Percentiles rank a stretch among this genome's conserved stretches.
Evolutionary conservation across 2,113 vertebrate genomes (phyloP).

Genomic region (Procapra przewalskii): DNA sequence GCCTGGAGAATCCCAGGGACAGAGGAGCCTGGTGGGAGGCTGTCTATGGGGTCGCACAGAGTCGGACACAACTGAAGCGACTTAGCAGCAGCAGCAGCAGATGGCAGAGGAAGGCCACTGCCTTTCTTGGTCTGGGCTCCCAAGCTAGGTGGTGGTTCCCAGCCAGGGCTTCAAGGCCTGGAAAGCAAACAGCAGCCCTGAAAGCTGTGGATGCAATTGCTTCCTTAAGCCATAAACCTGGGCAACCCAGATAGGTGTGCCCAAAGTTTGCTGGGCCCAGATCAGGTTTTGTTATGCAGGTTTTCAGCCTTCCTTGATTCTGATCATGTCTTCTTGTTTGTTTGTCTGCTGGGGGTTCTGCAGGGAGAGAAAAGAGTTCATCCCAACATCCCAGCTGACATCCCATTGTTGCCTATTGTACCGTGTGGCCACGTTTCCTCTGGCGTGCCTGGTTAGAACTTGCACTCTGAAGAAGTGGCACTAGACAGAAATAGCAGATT

Average conservation of each 20-base stretch:
- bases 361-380: neutral
- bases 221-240: constrained; percentile 46
- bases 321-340: neutral
- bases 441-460: neutral
- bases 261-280: constrained; percentile 33
- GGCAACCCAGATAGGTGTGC: neutral
- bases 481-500: neutral
- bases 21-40: too few relatives aligned
- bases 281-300: constrained; percentile 21
- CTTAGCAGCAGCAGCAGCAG: neutral
- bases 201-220: neutral
- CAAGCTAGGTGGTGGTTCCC: constrained; percentile 1
- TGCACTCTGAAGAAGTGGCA: neutral
- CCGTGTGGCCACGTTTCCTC: neutral
- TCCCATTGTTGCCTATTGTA: neutral
- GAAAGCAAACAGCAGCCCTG: constrained; percentile 19
- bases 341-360: constrained; percentile 17
- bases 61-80: too few relatives aligned
- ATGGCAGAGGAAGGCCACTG: constrained; percentile 26
- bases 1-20: too few relatives aligned
- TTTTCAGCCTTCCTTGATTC: neutral
- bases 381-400: neutral
- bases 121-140: constrained; percentile 28
- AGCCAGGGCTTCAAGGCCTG: constrained; percentile 6
- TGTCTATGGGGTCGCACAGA: too few relatives aligned